Evolutionary conservation across 2,113 vertebrate species (phyloP), one percentile per base, ranked within the genome.

Genomic region (Oxyura jamaicensis): DNA sequence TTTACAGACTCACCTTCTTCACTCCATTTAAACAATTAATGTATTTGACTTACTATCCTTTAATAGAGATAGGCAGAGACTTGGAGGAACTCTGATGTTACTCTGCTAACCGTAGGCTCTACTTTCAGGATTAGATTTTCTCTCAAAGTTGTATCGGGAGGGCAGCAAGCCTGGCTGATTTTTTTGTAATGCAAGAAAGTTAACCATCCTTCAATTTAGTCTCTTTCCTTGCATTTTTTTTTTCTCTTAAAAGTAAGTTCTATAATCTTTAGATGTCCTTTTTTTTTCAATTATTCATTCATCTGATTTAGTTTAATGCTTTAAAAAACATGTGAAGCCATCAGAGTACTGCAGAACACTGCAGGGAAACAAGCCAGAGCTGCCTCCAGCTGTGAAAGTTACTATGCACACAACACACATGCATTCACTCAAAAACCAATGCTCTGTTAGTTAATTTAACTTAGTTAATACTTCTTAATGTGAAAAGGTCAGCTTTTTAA

Each of bases 71-170:
- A 66, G 42, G 17, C 46, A 46, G 13, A 59, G 36, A 59, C 26
- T 79, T 88, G n/a, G 14, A 93, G 5, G 71, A 52, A 42, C 33
- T 68, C 5, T 52, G 56, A 86, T 7, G 1, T 55, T 63, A 72
- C n/a, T 66, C 26, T 46, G 33, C 46, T 87, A 77, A 90, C 60
- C 20, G 19, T 55, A 79, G 78, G 2, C 17, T 63, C 36, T 66
- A 69, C 14, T 78, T 44, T 29, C 52, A 66, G 10, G 6, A 82
- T 29, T 7, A 41, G 14, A 23, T 72, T 13, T 67, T 76, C n/a
- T 39, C 7, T 28, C 19, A 6, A 19, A 59, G 21, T 73, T 3
- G 1, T 2, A 52, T 15, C 7, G 1, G 46, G 11, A 50, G 0
- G 6, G 59, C 10, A 81, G 36, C 76, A 91, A 91, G 33, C 2